A percentile compares a stretch with the other conserved stretches of the same genome.
Evolutionary conservation across 2,888 invertebrate genomes (phyloP).

Genomic region (Cryptocephalus moraei): DNA sequence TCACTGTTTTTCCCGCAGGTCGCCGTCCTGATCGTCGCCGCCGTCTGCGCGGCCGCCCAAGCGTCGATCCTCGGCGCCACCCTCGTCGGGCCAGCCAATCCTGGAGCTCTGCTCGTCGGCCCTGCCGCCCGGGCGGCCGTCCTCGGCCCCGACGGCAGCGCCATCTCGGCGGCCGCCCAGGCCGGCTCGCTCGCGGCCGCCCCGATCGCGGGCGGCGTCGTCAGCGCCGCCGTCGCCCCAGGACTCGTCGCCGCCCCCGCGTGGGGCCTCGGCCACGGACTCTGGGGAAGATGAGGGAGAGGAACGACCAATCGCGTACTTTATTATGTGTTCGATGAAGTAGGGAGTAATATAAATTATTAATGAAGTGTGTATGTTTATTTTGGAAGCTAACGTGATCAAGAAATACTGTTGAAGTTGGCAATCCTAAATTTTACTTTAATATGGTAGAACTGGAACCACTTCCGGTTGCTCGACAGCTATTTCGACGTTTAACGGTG

Average conservation of each 20-base stretch:
- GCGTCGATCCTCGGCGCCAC: slow-evolving; percentile 24
- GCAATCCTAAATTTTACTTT: too few species aligned
- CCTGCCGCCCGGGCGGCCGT: slow-evolving; percentile 25
- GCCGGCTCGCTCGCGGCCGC: slow-evolving; percentile 34
- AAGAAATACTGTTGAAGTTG: too few species aligned
- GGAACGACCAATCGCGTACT: too few species aligned
- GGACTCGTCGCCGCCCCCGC: slow-evolving; percentile 18
- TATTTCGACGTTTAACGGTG: too few species aligned
- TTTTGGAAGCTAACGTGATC: too few species aligned
- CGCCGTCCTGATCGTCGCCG: slow-evolving; percentile 19
- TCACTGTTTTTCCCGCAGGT: slow-evolving; percentile 11
- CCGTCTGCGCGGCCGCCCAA: slow-evolving; percentile 17
- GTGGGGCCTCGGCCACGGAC: neutral
- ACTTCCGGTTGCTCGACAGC: too few species aligned
- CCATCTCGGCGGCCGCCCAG: slow-evolving; percentile 38
- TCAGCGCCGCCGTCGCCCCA: slow-evolving; percentile 27
- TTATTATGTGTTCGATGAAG: too few species aligned
- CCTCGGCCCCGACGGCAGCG: slow-evolving; percentile 35
- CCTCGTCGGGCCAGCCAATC: slow-evolving; percentile 26
- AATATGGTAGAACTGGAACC: too few species aligned
- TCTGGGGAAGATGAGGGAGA: slow-evolving; percentile 1
- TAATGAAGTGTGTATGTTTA: too few species aligned
- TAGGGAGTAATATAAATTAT: too few species aligned
- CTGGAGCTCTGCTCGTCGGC: slow-evolving; percentile 27
- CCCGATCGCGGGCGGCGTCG: slow-evolving; percentile 29